Base-by-base conservation (phyloP, 2,113 vertebrate genomes). In the Scartelaos histophorus region DNA sequence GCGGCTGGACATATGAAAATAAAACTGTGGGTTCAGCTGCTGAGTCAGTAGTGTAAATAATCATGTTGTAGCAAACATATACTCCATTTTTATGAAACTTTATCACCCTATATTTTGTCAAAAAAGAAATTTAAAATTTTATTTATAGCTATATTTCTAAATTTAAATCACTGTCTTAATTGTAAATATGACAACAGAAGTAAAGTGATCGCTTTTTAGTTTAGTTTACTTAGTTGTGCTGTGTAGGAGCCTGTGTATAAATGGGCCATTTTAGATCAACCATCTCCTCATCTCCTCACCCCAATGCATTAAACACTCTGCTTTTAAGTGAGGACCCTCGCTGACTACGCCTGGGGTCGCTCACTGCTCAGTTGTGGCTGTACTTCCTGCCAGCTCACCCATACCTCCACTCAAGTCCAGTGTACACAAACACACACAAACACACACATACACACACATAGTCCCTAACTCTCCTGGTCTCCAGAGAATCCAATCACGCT, bases 401-500 rank as follows among this genome's bases (percentile, higher is more conserved):
- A 19, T 25, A 17, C 73, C 19, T 29, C 71, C 74, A 24, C 81
- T 82, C 73, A 76, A 76, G 71, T 66, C 57, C 67, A 53, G 45
- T 51, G 21, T 25, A 58, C 68, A 43, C 69, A 64, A 38, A 62
- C 38, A 47, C 65, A 66, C 65, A 66, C 64, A 12, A 35, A 21
- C 47, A 66, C 65, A 66, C 64, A 12, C 62, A 21, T 43, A 72
- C 78, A 80, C 69, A 75, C 62, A 75, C 15, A 74, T 43, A 43
- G 38, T 43, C 29, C 74, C 83, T 82, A 22, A 3, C 56, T 58
- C 56, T 79, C 78, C 85, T 75, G 73, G 49, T 71, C 72, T 68
- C 64, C 76, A 70, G 84, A 86, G 87, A 90, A 90, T 90, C 86
- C 89, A 92, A 90, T 90, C 89, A 88, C 88, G 86, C 79, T 87